Base-by-base conservation (phyloP, 2,888 invertebrate species). In the Panopea generosa region DNA sequence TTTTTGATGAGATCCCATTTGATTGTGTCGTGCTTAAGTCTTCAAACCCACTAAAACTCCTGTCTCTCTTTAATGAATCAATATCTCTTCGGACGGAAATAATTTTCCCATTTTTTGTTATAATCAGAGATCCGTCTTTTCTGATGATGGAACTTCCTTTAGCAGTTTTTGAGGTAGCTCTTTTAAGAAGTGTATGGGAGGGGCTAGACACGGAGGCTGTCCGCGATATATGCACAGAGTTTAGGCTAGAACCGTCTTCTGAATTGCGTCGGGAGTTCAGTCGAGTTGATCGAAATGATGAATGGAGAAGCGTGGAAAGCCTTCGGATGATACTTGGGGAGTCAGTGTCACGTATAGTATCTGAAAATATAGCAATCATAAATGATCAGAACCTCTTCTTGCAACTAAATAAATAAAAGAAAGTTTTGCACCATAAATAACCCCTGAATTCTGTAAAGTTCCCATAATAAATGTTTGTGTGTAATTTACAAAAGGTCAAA, bases 51-150 rank as follows among this genome's bases (percentile, higher is more conserved):
- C 74, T 73, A 24, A 76, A 73, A 66, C 72, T 75, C 22, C 43
- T 49, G 24, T 72, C 75, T 20, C 68, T 38, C 49, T 71, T 79
- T 18, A 73, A 33, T 4, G 68, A 60, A 45, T 71, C 73, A 2
- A 59, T 70, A 52, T 87, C 84, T 9, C 81, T 66, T 6, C 86
- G 72, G 22, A 89, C 86, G 22, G 88, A 87, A 24, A 90, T 86
- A 29, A 89, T 89, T 72, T 90, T 90, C 1, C 88, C 89, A 47
- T 85, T 87, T 74, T 90, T 90, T 40, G 89, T 86, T 33, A 89
- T 81, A 50, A 90, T 87, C 0, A 88, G 65, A 2, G 88, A 85
- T 7, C 87, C 89, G 38, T 90, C 87, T 63, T 83, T 80, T 49
- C 84, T 81, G 29, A 89, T 89, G 9, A 90, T 80, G 0, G 88